phyloP scores from a whole-genome alignment of 2,113 vertebrate species.

The Peromyscus maniculatus region DNA sequence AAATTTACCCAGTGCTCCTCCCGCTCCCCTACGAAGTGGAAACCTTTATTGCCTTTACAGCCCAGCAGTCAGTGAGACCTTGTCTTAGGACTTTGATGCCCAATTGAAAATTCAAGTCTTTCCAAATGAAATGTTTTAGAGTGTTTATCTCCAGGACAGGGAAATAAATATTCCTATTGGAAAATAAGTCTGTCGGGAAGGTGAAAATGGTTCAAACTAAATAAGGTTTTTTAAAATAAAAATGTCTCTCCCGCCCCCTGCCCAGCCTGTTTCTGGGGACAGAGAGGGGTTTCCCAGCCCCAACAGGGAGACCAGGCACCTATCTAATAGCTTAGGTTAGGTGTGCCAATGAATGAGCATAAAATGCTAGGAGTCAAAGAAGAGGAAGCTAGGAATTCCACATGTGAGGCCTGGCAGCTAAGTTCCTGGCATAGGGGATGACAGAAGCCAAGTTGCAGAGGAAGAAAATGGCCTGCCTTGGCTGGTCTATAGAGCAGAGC shows the following conservation, averaged over 20 bases:
- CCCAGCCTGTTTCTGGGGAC: background rate
- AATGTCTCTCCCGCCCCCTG: background rate
- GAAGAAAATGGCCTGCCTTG: background rate
- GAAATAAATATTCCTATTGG: background rate
- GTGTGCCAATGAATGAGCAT: background rate
- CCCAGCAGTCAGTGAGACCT: background rate
- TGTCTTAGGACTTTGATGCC: background rate
- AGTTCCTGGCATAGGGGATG: background rate
- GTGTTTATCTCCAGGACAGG: background rate
- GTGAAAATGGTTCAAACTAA: conserved; percentile 52
- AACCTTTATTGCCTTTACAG: background rate
- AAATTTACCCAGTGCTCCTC: background rate
- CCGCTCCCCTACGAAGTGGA: background rate
- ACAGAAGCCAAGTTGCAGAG: conserved; percentile 10
- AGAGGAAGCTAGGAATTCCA: background rate
- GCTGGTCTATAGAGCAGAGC: background rate
- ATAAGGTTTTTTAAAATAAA: background rate
- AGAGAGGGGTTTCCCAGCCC: background rate
- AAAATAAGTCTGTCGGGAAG: background rate
- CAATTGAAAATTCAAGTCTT: conserved; percentile 50
- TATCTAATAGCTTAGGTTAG: background rate
- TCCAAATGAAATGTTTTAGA: conserved; percentile 41
- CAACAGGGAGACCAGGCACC: background rate
- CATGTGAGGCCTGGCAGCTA: background rate
- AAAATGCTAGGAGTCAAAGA: background rate